Evolutionary conservation across 2,113 vertebrate species (phyloP), one percentile per base, ranked within the genome.

Genomic region (Nettapus auritus): DNA sequence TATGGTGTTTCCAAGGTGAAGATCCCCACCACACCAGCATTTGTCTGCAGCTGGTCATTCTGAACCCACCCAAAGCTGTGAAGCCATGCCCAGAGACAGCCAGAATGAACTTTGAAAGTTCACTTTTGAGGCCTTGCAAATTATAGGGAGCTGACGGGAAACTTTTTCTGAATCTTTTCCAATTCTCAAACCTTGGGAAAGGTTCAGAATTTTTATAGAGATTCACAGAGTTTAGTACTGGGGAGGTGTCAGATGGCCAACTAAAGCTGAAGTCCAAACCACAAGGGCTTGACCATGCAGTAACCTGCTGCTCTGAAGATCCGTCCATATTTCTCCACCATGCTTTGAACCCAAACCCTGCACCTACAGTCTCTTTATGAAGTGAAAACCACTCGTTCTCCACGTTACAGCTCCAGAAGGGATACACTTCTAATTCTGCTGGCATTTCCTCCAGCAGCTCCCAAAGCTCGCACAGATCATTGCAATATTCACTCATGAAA

Each of bases 401-500:
- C 34, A 44, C 46, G 55, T 64, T 46, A 14, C 56, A 88, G 29
- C 69, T 93, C 82, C 85, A 64, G 52, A 44, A 64, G 70, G 74
- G 75, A 42, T 0, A 0, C 13, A 34, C 33, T 95, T 64, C 88
- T 55, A 70, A 70, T 81, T 88, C 94, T 82, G 86, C 69, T 17
- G 73, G 42, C 88, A 46, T 92, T 95, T 95, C 73, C 69, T 89
- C 77, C 88, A 79, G 4, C 48, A 53, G 8, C 80, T 91, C 93
- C 92, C 94, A 9, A 17, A 76, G 92, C 91, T 88, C 42, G 0
- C 69, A 29, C 44, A 82, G 68, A 92, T 96, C 90, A 78, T 62
- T 66, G 48, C 88, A 88, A 81, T 89, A 53, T 79, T 87, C 4
- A 0, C 83, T 95, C 86, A 48, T 60, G 73, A 96, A 96, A 94